These are phyloP conservation scores for Eledona agricola DNA, from an alignment of 2,888 invertebrate species.

Conservation along the genomic window DNA sequence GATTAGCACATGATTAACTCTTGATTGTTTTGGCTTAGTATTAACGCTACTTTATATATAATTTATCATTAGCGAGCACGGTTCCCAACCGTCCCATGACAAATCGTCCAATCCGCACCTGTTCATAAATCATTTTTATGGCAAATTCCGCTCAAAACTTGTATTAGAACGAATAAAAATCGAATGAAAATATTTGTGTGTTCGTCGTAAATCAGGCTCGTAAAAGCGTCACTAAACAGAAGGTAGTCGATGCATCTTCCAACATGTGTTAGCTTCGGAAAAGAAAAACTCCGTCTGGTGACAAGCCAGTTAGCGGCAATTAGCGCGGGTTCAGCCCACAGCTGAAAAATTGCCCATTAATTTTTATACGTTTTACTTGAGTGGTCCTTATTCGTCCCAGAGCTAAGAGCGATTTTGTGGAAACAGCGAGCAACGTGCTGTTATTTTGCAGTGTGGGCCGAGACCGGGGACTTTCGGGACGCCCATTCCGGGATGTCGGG, in stretches of 20 bases:
- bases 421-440: slow-evolving; percentile 52
- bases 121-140: not conserved
- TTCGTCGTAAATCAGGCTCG: slow-evolving; percentile 51
- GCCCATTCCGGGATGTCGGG: slow-evolving; percentile 74
- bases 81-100: slow-evolving; percentile 8
- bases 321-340: slow-evolving; percentile 45
- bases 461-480: slow-evolving; percentile 88
- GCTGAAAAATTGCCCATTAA: slow-evolving; percentile 29
- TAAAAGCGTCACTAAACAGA: slow-evolving; percentile 56
- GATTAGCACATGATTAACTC: slow-evolving; percentile 53
- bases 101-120: slow-evolving; percentile 6
- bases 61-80: slow-evolving; percentile 19
- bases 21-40: slow-evolving; percentile 53
- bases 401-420: slow-evolving; percentile 16
- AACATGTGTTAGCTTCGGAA: slow-evolving; percentile 52
- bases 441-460: slow-evolving; percentile 84
- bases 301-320: slow-evolving; percentile 50
- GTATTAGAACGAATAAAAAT: slow-evolving; percentile 31
- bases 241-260: slow-evolving; percentile 56
- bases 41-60: slow-evolving; percentile 36
- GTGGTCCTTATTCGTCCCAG: no score
- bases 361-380: no score
- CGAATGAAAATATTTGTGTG: slow-evolving; percentile 44
- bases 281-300: slow-evolving; percentile 52
- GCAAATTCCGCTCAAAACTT: not conserved